Conservation (phyloP, 2,888 invertebrate genomes). For the Eucriotettix oculatus region DNA sequence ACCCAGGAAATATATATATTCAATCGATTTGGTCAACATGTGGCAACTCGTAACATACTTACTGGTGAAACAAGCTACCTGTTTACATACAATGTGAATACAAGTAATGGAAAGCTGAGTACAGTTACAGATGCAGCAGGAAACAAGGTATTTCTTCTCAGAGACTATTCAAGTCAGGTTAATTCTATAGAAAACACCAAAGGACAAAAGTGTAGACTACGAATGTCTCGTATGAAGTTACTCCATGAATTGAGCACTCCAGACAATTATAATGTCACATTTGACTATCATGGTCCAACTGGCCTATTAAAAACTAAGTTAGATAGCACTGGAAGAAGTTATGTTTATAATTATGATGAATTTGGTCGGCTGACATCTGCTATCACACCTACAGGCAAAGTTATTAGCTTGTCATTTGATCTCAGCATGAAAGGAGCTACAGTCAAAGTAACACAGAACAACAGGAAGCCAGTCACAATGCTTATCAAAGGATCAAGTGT, state of each 20-base stretch:
- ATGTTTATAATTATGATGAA: slow-evolving; percentile 88
- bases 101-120: slow-evolving; percentile 86
- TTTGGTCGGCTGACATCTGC: slow-evolving; percentile 83
- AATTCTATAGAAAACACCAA: slow-evolving; percentile 90
- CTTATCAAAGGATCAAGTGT: slow-evolving; percentile 77
- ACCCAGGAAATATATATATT: slow-evolving; percentile 90
- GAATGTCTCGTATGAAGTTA: slow-evolving; percentile 86
- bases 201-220: slow-evolving; percentile 75
- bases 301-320: slow-evolving; percentile 77
- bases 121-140: slow-evolving; percentile 79
- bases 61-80: slow-evolving; percentile 85
- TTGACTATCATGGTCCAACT: slow-evolving; percentile 82
- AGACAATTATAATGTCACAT: slow-evolving; percentile 84
- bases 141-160: slow-evolving; percentile 66
- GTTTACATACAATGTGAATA: slow-evolving; percentile 92
- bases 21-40: slow-evolving; percentile 88
- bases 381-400: slow-evolving; percentile 89
- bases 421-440: slow-evolving; percentile 82
- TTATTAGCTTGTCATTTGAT: slow-evolving; percentile 74
- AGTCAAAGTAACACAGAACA: slow-evolving; percentile 68
- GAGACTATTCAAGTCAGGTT: slow-evolving; percentile 74
- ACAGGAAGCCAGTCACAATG: slow-evolving; percentile 67
- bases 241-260: slow-evolving; percentile 80
- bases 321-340: slow-evolving; percentile 77
- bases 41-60: slow-evolving; percentile 84